These are phyloP conservation scores for Brachystomella parvula DNA, from an alignment of 1,140 invertebrate genomes.

Conservation along the genomic window DNA sequence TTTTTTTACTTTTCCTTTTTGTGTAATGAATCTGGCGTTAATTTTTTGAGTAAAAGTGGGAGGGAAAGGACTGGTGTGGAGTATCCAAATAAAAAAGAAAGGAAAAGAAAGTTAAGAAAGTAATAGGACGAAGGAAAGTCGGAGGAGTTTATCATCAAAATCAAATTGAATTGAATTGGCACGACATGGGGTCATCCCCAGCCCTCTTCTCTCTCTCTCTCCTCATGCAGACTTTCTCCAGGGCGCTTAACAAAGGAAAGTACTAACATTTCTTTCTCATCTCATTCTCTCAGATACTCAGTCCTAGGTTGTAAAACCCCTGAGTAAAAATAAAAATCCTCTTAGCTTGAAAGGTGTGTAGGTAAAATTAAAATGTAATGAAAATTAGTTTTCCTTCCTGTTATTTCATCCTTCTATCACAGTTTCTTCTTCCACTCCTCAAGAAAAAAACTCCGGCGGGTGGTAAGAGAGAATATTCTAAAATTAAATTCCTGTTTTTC, in stretches of 20 bases:
- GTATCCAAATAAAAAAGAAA: slow-evolving; percentile 2
- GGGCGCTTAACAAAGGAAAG: not conserved
- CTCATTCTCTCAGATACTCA: not conserved
- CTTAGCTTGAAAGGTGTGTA: not conserved
- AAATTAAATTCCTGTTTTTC: too few species aligned
- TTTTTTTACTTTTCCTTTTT: too few species aligned
- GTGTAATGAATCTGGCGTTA: too few species aligned
- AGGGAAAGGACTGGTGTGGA: too few species aligned
- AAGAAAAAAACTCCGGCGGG: too few species aligned
- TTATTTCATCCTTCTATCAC: too few species aligned
- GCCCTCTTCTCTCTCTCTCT: not conserved
- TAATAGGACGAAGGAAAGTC: not conserved
- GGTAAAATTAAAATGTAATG: slow-evolving; percentile 5
- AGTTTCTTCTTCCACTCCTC: too few species aligned
- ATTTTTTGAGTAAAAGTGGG: too few species aligned
- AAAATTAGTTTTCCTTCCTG: slow-evolving; percentile 2
- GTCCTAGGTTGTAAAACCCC: not conserved
- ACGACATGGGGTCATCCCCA: slow-evolving; percentile 4
- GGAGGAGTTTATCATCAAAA: slow-evolving; percentile 10
- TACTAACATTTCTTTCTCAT: not conserved
- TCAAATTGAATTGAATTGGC: slow-evolving; percentile 13
- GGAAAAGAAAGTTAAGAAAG: not conserved
- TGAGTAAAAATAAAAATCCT: not conserved
- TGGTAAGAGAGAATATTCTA: too few species aligned
- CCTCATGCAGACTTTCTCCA: not conserved